Conservation (phyloP, 92 coral and sea anemone species). For the Zoanthus sociatus region DNA sequence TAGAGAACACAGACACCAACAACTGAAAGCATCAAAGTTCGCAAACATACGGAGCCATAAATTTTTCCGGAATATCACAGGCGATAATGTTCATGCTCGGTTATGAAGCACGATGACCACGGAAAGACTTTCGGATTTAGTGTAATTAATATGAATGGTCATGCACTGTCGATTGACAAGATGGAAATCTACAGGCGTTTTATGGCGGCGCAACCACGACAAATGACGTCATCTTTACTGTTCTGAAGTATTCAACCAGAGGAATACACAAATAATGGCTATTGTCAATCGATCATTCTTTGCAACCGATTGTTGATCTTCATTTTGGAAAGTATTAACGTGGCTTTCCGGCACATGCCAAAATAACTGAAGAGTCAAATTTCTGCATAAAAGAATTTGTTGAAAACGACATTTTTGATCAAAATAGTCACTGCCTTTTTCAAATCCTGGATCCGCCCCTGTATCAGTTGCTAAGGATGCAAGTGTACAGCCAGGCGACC, state of each 20-base stretch:
- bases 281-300: no score
- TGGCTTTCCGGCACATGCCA: conserved; percentile 24
- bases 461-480: background rate
- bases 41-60: conserved; percentile 8
- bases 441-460: conserved; percentile 33
- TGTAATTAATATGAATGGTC: conserved; percentile 1
- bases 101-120: conserved; percentile 19
- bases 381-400: conserved; percentile 30
- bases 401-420: conserved; percentile 15
- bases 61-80: conserved; percentile 6
- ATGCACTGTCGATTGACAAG: background rate
- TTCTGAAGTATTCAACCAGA: conserved; percentile 5
- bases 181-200: conserved; percentile 7
- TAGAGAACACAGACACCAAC: background rate
- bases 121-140: conserved; percentile 1
- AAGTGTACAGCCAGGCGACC: no score
- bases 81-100: background rate
- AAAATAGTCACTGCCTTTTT: conserved; percentile 43
- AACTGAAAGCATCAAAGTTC: background rate
- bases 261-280: background rate
- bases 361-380: conserved; percentile 36
- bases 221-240: conserved; percentile 12
- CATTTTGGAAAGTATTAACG: no score
- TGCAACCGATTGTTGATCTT: no score
- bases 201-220: background rate